Conservation (phyloP, 2,797 vertebrate genomes). For the Holocentrus rufus region DNA sequence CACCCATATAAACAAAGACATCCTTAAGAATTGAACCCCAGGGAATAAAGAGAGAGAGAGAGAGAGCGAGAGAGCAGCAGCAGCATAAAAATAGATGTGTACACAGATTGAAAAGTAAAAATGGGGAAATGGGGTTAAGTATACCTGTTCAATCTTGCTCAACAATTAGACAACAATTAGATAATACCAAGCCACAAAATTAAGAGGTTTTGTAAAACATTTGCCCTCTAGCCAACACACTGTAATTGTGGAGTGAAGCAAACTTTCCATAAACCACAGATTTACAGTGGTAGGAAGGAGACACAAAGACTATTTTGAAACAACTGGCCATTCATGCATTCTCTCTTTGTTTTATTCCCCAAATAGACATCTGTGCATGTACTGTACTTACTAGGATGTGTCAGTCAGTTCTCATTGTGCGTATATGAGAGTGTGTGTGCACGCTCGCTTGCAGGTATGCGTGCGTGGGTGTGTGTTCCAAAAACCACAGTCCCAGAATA, state of each 20-base stretch:
- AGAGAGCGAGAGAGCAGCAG: not conserved
- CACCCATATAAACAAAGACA: not conserved
- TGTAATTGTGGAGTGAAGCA: constrained; percentile 28
- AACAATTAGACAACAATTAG: constrained; percentile 27
- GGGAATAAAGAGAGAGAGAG: not conserved
- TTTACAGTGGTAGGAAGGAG: constrained; percentile 21
- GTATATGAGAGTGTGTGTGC: constrained; percentile 5
- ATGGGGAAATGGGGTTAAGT: not conserved
- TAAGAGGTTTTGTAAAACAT: constrained; percentile 23
- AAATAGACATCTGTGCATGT: constrained; percentile 53
- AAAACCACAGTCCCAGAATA: constrained; percentile 61
- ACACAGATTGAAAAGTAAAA: not conserved
- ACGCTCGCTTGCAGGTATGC: constrained; percentile 52
- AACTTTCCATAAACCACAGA: constrained; percentile 34
- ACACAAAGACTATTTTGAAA: constrained; percentile 44
- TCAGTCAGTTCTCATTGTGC: constrained; percentile 52
- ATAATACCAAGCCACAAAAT: constrained; percentile 13
- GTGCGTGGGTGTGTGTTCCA: constrained; percentile 53
- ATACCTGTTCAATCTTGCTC: constrained; percentile 9
- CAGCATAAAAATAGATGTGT: not conserved
- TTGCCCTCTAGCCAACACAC: constrained; percentile 12
- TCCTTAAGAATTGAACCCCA: not conserved
- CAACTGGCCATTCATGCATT: constrained; percentile 40
- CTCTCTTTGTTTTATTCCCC: constrained; percentile 37
- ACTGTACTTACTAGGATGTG: constrained; percentile 46